These are phyloP conservation scores for Ficedula albicollis DNA, from an alignment of 2,797 vertebrate species.

Conservation along the genomic window DNA sequence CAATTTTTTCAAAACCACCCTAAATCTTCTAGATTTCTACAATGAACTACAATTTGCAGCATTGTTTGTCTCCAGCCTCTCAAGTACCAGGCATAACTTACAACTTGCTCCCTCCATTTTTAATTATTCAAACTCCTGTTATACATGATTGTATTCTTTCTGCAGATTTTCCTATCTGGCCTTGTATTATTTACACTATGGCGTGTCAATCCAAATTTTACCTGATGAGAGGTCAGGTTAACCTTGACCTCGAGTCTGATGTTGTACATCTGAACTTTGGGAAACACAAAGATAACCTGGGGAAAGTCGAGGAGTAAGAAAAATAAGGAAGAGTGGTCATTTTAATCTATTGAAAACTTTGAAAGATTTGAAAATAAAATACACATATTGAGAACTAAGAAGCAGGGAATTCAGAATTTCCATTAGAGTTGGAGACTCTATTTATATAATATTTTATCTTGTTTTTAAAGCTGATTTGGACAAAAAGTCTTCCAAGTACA, in stretches of 20 bases:
- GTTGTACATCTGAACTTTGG: not conserved
- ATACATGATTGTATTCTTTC: not conserved
- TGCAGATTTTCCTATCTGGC: not conserved
- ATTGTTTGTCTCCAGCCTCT: not conserved
- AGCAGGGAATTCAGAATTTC: not conserved
- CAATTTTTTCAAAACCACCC: not conserved
- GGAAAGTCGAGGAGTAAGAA: rapidly evolving
- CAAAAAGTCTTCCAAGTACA: not conserved
- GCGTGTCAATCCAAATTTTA: not conserved
- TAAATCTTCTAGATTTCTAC: not conserved
- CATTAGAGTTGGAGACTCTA: not conserved
- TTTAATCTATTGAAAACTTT: not conserved
- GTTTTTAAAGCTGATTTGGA: not conserved
- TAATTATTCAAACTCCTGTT: not conserved
- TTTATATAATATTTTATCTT: not conserved
- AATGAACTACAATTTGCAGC: not conserved
- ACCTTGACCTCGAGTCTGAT: not conserved
- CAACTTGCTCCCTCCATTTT: not conserved
- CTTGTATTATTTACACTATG: not conserved
- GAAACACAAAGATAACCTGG: not conserved
- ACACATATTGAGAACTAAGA: not conserved
- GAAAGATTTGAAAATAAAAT: not conserved
- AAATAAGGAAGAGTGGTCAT: not conserved
- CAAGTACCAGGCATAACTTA: not conserved
- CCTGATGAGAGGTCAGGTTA: not conserved